Percentiles rank a stretch among this genome's conserved stretches.
Conservation (phyloP, 2,888 invertebrate genomes). For the Agrypnus murinus region DNA sequence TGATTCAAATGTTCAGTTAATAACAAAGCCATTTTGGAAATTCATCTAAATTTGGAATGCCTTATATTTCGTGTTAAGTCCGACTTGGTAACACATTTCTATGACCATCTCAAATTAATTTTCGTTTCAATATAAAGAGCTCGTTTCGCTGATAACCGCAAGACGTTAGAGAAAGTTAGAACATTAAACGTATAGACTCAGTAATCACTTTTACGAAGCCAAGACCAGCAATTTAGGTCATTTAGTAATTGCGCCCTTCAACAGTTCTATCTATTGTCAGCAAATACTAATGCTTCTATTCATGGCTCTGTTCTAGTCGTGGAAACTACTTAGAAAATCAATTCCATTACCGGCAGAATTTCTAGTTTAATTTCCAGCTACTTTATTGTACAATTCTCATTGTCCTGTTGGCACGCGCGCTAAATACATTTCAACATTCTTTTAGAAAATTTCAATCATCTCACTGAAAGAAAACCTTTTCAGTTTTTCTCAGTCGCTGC, state of each 20-base stretch:
- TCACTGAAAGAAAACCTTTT: constrained; percentile 10
- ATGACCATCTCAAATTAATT: constrained; percentile 22
- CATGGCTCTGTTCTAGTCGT: constrained; percentile 46
- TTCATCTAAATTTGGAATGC: no score
- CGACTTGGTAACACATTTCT: no score
- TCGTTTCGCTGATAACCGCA: not conserved
- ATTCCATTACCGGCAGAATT: constrained; percentile 45
- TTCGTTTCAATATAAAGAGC: constrained; percentile 1
- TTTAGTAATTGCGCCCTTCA: constrained; percentile 55
- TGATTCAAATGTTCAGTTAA: no score
- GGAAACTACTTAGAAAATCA: constrained; percentile 50
- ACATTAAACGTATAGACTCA: constrained; percentile 19
- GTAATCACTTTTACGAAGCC: constrained; percentile 37
- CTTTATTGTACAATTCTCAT: constrained; percentile 27
- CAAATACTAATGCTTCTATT: constrained; percentile 54
- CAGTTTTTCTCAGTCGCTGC: constrained; percentile 22
- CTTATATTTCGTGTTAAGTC: no score
- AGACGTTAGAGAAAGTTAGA: constrained; percentile 27
- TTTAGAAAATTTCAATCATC: constrained; percentile 20
- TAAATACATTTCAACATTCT: constrained; percentile 6
- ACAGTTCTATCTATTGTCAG: constrained; percentile 53
- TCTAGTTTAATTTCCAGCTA: constrained; percentile 34
- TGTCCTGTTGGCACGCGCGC: constrained; percentile 11
- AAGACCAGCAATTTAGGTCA: constrained; percentile 54
- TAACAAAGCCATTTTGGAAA: no score